Percentiles rank a stretch among this genome's conserved stretches.
phyloP scores from a whole-genome alignment of 1,140 invertebrate species.

The Dufourea novaeangliae region DNA sequence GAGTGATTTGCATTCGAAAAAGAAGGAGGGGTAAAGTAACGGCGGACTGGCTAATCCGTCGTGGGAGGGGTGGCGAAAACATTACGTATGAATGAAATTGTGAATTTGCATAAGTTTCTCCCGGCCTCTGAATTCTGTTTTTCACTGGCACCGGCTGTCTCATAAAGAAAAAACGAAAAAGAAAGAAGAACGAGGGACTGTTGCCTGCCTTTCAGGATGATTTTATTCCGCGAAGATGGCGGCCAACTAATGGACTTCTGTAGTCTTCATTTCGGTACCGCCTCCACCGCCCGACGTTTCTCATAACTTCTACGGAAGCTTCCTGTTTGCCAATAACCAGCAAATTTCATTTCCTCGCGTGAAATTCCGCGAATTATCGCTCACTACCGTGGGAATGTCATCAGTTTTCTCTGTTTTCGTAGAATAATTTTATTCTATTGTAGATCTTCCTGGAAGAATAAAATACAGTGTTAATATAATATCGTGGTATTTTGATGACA shows the following conservation, averaged over 20 bases:
- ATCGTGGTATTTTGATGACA: too few relatives aligned
- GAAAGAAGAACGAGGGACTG: not conserved
- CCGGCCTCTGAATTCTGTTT: conserved; percentile 17
- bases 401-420: not conserved
- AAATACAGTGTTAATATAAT: too few relatives aligned
- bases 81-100: conserved; percentile 48
- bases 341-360: conserved; percentile 7
- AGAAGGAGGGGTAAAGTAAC: not conserved
- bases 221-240: conserved; percentile 9
- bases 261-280: not conserved
- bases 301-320: not conserved
- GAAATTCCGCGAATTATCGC: too few relatives aligned
- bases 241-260: conserved; percentile 33
- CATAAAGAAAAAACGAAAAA: too few relatives aligned
- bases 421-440: too few relatives aligned
- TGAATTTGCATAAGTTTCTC: conserved; percentile 55
- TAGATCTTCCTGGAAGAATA: too few relatives aligned
- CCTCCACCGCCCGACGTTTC: not conserved
- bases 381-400: not conserved
- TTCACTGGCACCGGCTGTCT: not conserved
- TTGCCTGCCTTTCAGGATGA: not conserved
- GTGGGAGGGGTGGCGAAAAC: conserved; percentile 27
- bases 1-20: conserved; percentile 43
- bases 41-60: conserved; percentile 11
- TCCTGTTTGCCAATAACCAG: conserved; percentile 1